A percentile compares a stretch with the other conserved stretches of the same genome.
phyloP scores from a whole-genome alignment of 2,113 vertebrate genomes.

The Tympanuchus pallidicinctus region DNA sequence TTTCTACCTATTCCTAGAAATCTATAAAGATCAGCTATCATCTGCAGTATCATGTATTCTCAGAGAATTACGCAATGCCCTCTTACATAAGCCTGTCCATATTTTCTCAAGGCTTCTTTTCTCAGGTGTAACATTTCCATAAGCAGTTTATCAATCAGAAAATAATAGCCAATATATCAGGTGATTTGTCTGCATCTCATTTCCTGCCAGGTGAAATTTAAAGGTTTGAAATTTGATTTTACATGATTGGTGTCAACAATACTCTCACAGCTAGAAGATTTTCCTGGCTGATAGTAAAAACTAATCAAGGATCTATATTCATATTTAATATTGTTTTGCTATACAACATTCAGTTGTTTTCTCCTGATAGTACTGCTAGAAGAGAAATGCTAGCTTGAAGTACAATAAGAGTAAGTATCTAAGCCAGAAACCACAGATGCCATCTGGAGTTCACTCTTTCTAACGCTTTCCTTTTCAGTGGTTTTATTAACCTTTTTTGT shows the following conservation, averaged over 20 bases:
- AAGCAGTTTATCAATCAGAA: slow-evolving; percentile 57
- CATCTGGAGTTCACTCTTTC: not conserved
- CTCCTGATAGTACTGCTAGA: not conserved
- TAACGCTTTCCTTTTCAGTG: not conserved
- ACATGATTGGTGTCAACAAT: not conserved
- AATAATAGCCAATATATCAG: slow-evolving; percentile 12
- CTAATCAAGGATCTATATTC: not conserved
- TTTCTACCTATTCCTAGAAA: slow-evolving; percentile 43
- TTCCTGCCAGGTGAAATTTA: slow-evolving; percentile 38
- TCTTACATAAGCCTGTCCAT: not conserved
- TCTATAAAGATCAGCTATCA: not conserved
- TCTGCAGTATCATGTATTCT: not conserved
- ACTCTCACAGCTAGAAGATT: not conserved
- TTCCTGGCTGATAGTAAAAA: not conserved
- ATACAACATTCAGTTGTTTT: not conserved
- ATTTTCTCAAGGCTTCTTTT: slow-evolving; percentile 29
- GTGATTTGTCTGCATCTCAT: slow-evolving; percentile 37
- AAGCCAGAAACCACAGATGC: not conserved
- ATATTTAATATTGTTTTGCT: not conserved
- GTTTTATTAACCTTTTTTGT: not conserved
- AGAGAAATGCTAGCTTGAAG: not conserved
- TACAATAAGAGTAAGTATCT: not conserved
- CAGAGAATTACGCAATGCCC: not conserved
- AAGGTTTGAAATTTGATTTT: slow-evolving; percentile 15
- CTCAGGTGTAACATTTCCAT: slow-evolving; percentile 30